Conservation (phyloP, 2,888 invertebrate genomes). For the Heteromurus nitidus region DNA sequence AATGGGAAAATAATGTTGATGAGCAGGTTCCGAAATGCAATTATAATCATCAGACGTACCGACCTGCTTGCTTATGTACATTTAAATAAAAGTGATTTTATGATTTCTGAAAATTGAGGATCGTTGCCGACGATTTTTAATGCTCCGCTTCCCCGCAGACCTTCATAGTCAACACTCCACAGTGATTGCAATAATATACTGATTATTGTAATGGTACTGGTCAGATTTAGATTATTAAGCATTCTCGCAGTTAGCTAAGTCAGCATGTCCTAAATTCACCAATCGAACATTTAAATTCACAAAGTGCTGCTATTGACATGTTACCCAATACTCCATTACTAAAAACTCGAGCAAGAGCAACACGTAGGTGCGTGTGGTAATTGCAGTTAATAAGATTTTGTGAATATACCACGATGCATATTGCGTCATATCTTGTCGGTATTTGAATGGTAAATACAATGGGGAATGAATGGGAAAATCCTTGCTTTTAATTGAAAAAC, state of each 20-base stretch:
- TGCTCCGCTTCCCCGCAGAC: too few species aligned
- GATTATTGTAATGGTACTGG: not conserved
- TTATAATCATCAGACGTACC: too few species aligned
- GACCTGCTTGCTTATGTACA: not conserved
- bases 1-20: too few species aligned
- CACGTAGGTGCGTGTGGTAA: not conserved
- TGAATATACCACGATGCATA: too few species aligned
- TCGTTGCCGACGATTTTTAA: too few species aligned
- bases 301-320: not conserved
- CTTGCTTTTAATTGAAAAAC: not conserved
- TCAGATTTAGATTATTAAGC: not conserved
- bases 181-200: not conserved
- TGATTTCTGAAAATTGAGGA: not conserved
- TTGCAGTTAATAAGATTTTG: too few species aligned
- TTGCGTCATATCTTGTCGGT: too few species aligned
- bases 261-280: not conserved
- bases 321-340: too few species aligned
- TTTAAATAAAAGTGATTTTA: not conserved
- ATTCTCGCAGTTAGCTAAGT: not conserved
- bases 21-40: too few species aligned
- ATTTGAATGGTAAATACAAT: not conserved
- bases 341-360: not conserved
- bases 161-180: too few species aligned
- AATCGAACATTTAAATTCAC: not conserved
- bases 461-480: conserved; percentile 1